Percentiles rank a stretch among this genome's conserved stretches.
Evolutionary conservation across 2,797 vertebrate species (phyloP).

Genomic region (Menidia menidia): DNA sequence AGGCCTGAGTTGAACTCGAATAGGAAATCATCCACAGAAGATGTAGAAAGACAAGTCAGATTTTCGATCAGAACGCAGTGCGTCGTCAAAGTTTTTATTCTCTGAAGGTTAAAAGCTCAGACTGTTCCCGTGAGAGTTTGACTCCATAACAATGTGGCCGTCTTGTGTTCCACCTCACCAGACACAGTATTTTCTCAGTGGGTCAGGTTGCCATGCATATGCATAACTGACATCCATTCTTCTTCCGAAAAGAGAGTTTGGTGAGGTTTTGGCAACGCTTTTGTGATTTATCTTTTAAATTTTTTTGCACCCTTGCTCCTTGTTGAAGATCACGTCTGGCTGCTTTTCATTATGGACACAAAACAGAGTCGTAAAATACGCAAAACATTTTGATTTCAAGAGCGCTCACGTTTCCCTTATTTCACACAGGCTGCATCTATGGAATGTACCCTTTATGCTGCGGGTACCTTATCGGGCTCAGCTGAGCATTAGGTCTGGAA

Average conservation of each 20-base stretch:
- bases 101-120: slow-evolving; percentile 12
- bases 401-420: slow-evolving; percentile 70
- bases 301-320: slow-evolving; percentile 31
- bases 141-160: slow-evolving; percentile 32
- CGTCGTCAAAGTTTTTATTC: slow-evolving; percentile 31
- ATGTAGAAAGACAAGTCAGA: slow-evolving; percentile 40
- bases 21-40: slow-evolving; percentile 40
- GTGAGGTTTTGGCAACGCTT: slow-evolving; percentile 66
- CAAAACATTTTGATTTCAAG: slow-evolving; percentile 74
- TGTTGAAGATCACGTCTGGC: slow-evolving; percentile 61
- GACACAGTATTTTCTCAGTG: slow-evolving; percentile 58
- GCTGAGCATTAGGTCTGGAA: slow-evolving; percentile 62
- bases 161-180: slow-evolving; percentile 23
- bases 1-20: slow-evolving; percentile 46
- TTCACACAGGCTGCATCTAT: slow-evolving; percentile 68
- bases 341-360: slow-evolving; percentile 82
- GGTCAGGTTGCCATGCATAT: slow-evolving; percentile 74
- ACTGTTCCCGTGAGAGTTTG: slow-evolving; percentile 33
- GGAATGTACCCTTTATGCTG: slow-evolving; percentile 58
- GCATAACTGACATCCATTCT: slow-evolving; percentile 58
- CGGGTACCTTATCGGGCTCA: slow-evolving; percentile 64
- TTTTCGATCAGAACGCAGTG: slow-evolving; percentile 20
- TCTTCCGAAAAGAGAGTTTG: slow-evolving; percentile 71
- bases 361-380: slow-evolving; percentile 58
- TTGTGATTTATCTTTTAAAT: slow-evolving; percentile 26